Conservation (phyloP, 1,140 invertebrate species). For the Bombus pascuorum region DNA sequence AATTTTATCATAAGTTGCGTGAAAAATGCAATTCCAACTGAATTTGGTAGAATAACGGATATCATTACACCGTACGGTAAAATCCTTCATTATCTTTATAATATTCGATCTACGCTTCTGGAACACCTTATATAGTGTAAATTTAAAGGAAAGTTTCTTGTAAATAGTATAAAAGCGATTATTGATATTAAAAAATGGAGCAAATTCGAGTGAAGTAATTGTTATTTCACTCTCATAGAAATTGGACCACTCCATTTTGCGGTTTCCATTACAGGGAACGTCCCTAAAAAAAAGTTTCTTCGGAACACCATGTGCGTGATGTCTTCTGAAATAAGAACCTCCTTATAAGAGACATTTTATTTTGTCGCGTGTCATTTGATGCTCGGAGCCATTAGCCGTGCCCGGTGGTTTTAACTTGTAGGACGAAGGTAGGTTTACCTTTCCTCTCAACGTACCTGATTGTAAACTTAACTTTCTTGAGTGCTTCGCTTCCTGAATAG, state of each 20-base stretch:
- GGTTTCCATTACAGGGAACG: not conserved
- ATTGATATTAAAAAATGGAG: not conserved
- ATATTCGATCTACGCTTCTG: too few species aligned
- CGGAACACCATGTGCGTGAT: not conserved
- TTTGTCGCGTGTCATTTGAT: constrained; percentile 68
- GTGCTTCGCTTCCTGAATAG: constrained; percentile 65
- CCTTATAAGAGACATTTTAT: constrained; percentile 58
- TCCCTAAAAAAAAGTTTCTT: not conserved
- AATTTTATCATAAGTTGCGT: not conserved
- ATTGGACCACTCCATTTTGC: not conserved
- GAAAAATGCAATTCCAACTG: not conserved
- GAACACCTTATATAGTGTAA: too few species aligned
- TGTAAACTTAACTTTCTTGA: constrained; percentile 68
- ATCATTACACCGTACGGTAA: too few species aligned
- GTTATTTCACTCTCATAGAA: not conserved
- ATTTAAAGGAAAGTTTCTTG: too few species aligned
- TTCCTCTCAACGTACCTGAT: constrained; percentile 65
- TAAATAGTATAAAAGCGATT: not conserved
- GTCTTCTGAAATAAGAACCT: constrained; percentile 57
- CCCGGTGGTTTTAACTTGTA: constrained; percentile 58
- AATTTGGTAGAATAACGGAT: not conserved
- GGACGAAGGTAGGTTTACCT: constrained; percentile 59
- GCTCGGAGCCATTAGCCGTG: constrained; percentile 62
- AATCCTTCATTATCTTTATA: too few species aligned
- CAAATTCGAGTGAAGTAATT: not conserved